Base-by-base conservation (phyloP, 1,140 invertebrate genomes). In the Drosophila pallidifrons region DNA sequence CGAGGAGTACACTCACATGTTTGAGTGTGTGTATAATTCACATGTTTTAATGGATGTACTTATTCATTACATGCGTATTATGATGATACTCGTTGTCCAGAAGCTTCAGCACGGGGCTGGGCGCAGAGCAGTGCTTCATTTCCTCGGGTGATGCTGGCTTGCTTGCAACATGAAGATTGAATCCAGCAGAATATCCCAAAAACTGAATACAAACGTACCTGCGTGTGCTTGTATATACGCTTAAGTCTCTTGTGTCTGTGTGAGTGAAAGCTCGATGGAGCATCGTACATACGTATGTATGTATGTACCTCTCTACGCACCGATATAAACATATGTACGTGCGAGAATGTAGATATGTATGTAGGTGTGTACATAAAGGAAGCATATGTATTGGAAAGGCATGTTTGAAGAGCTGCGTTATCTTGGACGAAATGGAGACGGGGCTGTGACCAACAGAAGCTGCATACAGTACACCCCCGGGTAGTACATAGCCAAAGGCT, bases 401-500 rank as follows among this genome's bases (percentile, higher is more conserved):
- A 79, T 87, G 71, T 77, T 70, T 82, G 74, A 80, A 85, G 69
- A 78, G 82, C 77, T 77, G 77, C 70, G 81, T 66, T 88, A 89
- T 91, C 79, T 90, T 90, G 79, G 82, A 69, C 67, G 81, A 69
- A 75, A 76, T 75, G 46, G 45, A 69, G 78, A 71, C 54, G 74
- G 81, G 59, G 59, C 79, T 68, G 78, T 83, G 81, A 79, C 90
- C 81, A 91, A 82, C 90, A 91, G 91, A 86, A 91, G 90, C 83
- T 91, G 91, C 75, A 87, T 82, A 79, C 70, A 85, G 79, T 91
- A 91, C 91, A 89, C 91, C 91, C 88, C 88, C 91, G 86, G 91
- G 91, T 92, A 81, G 86, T 91, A 87, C 77, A 92, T 92, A 92
- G 91, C 91, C 91, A 83, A 91, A 75, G 91, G 91, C 91, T 92